Evolutionary conservation across 2,888 invertebrate genomes (phyloP).

Genomic region (Thecocarcelia acutangulata): DNA sequence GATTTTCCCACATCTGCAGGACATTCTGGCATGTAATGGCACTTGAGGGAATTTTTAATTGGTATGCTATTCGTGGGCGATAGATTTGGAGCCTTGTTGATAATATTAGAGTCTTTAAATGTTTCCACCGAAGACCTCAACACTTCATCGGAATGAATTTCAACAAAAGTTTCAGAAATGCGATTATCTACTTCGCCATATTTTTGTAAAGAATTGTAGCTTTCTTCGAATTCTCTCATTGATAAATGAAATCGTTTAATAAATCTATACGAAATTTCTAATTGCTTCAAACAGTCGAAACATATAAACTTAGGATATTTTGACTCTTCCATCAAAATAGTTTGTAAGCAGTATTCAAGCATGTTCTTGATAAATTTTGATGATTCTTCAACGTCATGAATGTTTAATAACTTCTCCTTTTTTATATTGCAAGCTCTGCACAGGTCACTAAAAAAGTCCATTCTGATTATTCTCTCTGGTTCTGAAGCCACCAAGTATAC

Average conservation of each 20-base stretch:
- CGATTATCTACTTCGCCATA: background rate
- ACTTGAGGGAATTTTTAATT: background rate
- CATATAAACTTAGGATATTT: conserved; percentile 76
- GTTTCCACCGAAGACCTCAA: background rate
- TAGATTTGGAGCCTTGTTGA: background rate
- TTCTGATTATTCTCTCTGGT: too few species aligned
- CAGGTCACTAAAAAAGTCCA: conserved; percentile 30
- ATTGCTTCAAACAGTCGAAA: conserved; percentile 74
- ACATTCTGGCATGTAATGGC: background rate
- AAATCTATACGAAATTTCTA: conserved; percentile 75
- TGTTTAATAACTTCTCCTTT: conserved; percentile 27
- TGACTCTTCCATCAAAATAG: conserved; percentile 60
- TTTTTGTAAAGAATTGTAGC: background rate
- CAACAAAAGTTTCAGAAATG: background rate
- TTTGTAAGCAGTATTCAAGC: conserved; percentile 61
- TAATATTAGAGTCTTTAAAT: background rate
- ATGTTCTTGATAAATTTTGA: conserved; percentile 35
- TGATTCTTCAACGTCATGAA: conserved; percentile 5
- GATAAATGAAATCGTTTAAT: conserved; percentile 73
- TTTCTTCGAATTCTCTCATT: conserved; percentile 72
- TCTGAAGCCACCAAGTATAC: too few species aligned
- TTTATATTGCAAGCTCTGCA: conserved; percentile 38
- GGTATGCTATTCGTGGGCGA: background rate
- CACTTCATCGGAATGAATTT: background rate
- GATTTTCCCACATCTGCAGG: background rate